phyloP scores from a whole-genome alignment of 2,113 vertebrate species.

The Vombatus ursinus region DNA sequence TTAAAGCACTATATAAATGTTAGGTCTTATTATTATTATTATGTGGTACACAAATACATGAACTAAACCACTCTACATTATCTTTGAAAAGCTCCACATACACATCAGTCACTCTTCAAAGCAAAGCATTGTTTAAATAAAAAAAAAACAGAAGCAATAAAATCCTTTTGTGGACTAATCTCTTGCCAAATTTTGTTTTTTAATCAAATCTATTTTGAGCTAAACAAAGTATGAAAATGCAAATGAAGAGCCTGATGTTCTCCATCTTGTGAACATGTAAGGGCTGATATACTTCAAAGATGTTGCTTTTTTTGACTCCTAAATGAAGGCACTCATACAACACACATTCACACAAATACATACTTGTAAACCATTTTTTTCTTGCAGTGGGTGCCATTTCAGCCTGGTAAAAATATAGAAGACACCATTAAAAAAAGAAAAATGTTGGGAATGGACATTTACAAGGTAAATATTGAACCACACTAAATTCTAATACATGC shows the following conservation, averaged over 20 bases:
- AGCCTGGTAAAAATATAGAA: slow-evolving; percentile 76
- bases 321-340: slow-evolving; percentile 80
- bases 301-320: slow-evolving; percentile 64
- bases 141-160: slow-evolving; percentile 82
- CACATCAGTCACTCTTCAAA: slow-evolving; percentile 83
- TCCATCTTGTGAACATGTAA: slow-evolving; percentile 72
- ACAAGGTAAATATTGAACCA: slow-evolving; percentile 75
- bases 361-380: slow-evolving; percentile 77
- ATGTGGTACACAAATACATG: slow-evolving; percentile 1
- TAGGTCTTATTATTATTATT: background rate
- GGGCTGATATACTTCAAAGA: slow-evolving; percentile 82
- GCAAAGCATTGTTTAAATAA: slow-evolving; percentile 78
- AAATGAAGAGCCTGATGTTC: slow-evolving; percentile 79
- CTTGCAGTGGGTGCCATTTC: slow-evolving; percentile 78
- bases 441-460: slow-evolving; percentile 65
- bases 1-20: background rate
- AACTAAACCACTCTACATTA: slow-evolving; percentile 31
- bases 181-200: slow-evolving; percentile 87
- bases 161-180: slow-evolving; percentile 88
- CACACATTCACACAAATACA: slow-evolving; percentile 70
- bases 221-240: slow-evolving; percentile 85
- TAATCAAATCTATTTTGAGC: slow-evolving; percentile 88
- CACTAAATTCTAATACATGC: slow-evolving; percentile 60
- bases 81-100: slow-evolving; percentile 77
- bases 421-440: slow-evolving; percentile 61